These are phyloP conservation scores for Charadrius vociferus DNA, from an alignment of 2,113 vertebrate species.

Conservation along the genomic window DNA sequence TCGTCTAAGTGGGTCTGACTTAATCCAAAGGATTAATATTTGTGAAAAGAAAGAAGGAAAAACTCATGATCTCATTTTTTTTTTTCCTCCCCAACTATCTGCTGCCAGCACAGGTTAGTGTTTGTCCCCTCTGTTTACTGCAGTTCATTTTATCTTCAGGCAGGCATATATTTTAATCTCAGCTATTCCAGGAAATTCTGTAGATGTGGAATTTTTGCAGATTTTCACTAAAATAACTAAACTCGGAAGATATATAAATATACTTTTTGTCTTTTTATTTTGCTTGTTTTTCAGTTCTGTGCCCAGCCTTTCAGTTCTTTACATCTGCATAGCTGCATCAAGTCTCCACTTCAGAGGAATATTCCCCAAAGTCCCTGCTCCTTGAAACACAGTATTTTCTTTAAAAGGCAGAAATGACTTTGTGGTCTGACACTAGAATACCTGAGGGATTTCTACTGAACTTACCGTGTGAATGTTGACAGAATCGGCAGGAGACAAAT, in stretches of 20 bases:
- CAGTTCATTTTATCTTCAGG: background rate
- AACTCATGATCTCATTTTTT: background rate
- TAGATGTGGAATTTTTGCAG: background rate
- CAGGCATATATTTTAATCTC: background rate
- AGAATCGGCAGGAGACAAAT: constrained; percentile 63
- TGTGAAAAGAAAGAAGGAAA: background rate
- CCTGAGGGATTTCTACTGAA: constrained; percentile 55
- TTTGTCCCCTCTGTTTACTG: background rate
- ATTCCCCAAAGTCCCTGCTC: constrained; percentile 19
- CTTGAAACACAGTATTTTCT: constrained; percentile 48
- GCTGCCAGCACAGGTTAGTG: background rate
- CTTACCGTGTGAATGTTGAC: constrained; percentile 45
- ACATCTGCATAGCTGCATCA: background rate
- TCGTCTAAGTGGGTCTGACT: background rate
- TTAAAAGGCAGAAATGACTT: constrained; percentile 58
- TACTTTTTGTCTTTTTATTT: background rate
- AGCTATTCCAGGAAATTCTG: background rate
- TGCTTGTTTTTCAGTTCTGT: constrained; percentile 7
- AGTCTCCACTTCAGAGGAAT: constrained; percentile 20
- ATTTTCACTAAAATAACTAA: constrained; percentile 4
- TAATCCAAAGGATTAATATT: background rate
- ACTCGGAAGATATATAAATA: background rate
- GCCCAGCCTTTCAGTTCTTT: background rate
- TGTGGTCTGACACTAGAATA: constrained; percentile 42
- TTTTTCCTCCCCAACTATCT: background rate